Base-by-base conservation (phyloP, 2,888 invertebrate genomes). In the Salticus scenicus region DNA sequence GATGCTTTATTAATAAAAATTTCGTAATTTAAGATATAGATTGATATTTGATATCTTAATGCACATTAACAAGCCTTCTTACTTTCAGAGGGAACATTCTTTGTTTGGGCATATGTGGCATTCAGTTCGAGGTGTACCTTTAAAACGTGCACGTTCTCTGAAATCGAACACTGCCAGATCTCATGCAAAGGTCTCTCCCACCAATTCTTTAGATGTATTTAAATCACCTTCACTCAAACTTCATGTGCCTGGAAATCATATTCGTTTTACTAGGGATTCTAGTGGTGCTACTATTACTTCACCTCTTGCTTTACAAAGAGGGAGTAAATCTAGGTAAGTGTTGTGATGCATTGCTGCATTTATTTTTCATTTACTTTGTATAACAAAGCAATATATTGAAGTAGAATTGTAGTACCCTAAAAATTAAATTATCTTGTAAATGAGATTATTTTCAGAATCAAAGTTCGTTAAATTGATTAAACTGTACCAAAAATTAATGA, bases 51-150 rank as follows among this genome's bases (percentile, higher is more conserved):
- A n/a, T n/a, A n/a, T n/a, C n/a, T n/a, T n/a, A n/a, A n/a, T n/a
- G n/a, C n/a, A n/a, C n/a, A n/a, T n/a, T n/a, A n/a, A n/a, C n/a
- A n/a, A n/a, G 24, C 4, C 28, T 57, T 57, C 24, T 24, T 57
- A 1, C 24, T 74, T 78, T 78, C 93, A 98, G 98, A 94, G 98
- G 91, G 98, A 98, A 91, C 98, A 98, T 92, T 96, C 97, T 70
- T 92, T 98, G 73, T 98, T 98, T 90, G 98, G 98, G 78, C 97
- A 96, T 90, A 97, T 98, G 37, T 97, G 97, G 97, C 97, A 97
- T 10, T 97, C 97, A 87, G 96, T 98, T 93, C 93, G 96, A 90
- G 90, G 90, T 87, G 78, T 71, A 14, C 86, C 86, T 17, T 20
- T 85, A 12, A 79, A 86, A 28, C 75, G 86, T 31, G 81, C 80